Base-by-base conservation (phyloP, 1,140 invertebrate species). In the Brachionus angularis region DNA sequence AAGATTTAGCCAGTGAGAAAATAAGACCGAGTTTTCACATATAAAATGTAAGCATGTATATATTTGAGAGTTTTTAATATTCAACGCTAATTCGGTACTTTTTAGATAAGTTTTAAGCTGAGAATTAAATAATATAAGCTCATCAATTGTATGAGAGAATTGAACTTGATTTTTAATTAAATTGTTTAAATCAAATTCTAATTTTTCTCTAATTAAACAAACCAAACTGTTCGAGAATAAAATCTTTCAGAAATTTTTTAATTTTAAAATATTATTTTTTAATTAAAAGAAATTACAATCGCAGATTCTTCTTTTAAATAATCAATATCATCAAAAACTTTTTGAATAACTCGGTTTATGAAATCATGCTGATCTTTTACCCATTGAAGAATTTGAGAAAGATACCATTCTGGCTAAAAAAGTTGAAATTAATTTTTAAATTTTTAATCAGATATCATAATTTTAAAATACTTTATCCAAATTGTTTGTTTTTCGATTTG, bases 321-420 rank as follows among this genome's bases (percentile, higher is more conserved):
- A 8, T 67, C 18, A 16, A 18, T 33, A 12, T 67, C 3, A 1
- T 67, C 7, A 47, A 47, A 67, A 34, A 25, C 21, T 23, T 39
- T 39, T 33, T 67, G 62, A 18, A 67, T 46, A 2, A 46, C 16
- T 25, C 42, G 29, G 27, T 1, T 50, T 12, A 67, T 21, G 47
- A 67, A 50, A 31, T 67, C 23, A 18, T 67, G 42, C 12, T 67
- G 62, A 1, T 67, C 47, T 47, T 31, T 67, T 18, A 67, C 47
- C 62, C 62, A 67, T 47, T 67, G 42, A n/a, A 67, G 14, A 12
- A 67, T 47, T 36, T 67, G 62, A 7, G 62, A 67, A 16, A 67
- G 29, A 49, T 47, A 67, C 62, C 62, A 67, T 67, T 67, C 62
- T 1, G 62, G 62, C 62, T 67, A 23, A 5, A 39, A 29, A 18